These are phyloP conservation scores for Drosophila paracracens DNA, from an alignment of 2,888 invertebrate species.

Conservation along the genomic window DNA sequence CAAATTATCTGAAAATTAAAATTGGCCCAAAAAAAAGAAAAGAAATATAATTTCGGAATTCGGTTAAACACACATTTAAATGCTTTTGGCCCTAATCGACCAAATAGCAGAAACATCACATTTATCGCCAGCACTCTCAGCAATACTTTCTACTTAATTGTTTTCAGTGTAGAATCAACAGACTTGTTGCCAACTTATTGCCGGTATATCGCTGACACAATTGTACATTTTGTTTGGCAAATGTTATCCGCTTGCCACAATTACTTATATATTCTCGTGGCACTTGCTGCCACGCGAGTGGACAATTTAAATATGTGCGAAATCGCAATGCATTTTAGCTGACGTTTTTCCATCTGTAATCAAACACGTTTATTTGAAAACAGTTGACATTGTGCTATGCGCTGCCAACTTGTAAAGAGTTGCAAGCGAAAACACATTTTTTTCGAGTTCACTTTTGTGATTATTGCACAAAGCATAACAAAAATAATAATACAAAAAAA, in stretches of 20 bases:
- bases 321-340: neutral
- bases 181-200: neutral
- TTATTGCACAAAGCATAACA: constrained; percentile 10
- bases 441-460: neutral
- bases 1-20: neutral
- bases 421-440: constrained; percentile 3
- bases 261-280: neutral
- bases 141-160: neutral
- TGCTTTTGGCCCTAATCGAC: neutral
- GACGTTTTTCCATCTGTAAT: constrained; percentile 13
- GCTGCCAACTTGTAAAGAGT: neutral
- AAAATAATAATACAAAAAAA: neutral
- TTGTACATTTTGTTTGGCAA: constrained; percentile 4
- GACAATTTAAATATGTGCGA: neutral
- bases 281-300: neutral
- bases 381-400: neutral
- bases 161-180: constrained; percentile 3
- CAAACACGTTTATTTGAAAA: neutral
- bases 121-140: neutral
- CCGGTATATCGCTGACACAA: constrained; percentile 1
- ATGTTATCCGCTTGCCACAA: neutral
- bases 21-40: neutral
- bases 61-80: neutral
- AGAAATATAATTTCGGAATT: neutral
- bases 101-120: neutral